A percentile compares a stretch with the other conserved stretches of the same genome.
Conservation (phyloP, 2,888 invertebrate species). For the Nasonia oneida region DNA sequence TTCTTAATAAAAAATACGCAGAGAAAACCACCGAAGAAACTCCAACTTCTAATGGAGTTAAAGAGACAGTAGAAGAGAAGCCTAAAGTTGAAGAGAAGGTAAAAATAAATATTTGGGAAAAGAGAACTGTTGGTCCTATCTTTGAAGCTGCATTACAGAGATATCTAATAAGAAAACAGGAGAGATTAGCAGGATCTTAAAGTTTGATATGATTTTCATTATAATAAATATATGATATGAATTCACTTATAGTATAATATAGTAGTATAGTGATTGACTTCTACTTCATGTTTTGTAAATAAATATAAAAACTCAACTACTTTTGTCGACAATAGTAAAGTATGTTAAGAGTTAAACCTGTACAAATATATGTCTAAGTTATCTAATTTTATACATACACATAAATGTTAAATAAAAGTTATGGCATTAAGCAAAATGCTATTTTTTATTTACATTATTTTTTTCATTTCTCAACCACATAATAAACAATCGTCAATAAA, state of each 20-base stretch:
- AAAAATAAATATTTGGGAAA: constrained; percentile 89
- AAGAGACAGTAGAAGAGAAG: constrained; percentile 59
- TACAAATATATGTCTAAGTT: neutral
- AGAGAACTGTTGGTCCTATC: constrained; percentile 89
- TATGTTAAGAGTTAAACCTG: neutral
- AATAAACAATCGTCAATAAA: neutral
- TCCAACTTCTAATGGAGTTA: constrained; percentile 47
- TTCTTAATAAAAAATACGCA: constrained; percentile 5
- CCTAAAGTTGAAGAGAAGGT: constrained; percentile 58
- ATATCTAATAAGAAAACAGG: constrained; percentile 87
- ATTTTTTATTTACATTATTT: neutral
- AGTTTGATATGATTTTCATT: neutral
- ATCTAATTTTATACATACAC: neutral
- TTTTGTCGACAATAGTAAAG: neutral
- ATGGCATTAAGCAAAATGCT: neutral
- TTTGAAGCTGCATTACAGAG: constrained; percentile 88
- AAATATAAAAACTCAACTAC: neutral
- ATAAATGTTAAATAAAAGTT: neutral
- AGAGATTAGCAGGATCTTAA: constrained; percentile 74
- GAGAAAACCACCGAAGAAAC: constrained; percentile 56
- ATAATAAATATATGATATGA: neutral
- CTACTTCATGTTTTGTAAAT: neutral
- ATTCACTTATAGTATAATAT: neutral
- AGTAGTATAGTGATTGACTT: neutral
- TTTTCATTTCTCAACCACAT: neutral